Base-by-base conservation (phyloP, 2,113 vertebrate species). In the Zosterops pallidus region DNA sequence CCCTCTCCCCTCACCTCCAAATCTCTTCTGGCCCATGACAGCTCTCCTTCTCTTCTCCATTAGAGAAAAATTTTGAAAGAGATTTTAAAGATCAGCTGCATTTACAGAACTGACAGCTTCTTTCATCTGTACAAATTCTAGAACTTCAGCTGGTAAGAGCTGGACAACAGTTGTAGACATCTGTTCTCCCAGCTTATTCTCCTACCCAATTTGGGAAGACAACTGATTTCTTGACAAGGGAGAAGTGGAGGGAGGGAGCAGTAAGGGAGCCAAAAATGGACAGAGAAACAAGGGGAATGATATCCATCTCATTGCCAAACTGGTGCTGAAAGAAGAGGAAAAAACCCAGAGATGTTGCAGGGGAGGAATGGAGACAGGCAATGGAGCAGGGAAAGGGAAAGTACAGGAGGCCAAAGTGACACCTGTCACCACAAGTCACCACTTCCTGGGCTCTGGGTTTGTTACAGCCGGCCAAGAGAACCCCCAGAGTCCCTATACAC, bases 321-420 rank as follows among this genome's bases (percentile, higher is more conserved):
- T 95, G 80, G 65, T 92, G 83, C 93, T 96, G 85, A 94, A 97
- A 92, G 91, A 97, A 94, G 94, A 92, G 83, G 93, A 86, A 89
- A 96, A 94, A 92, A 94, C 87, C 92, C 71, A 75, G 71, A 70
- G 64, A 72, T 83, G 93, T 63, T 65, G 47, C 87, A 91, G 52
- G 68, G 75, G 12, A 89, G 90, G 68, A 81, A 96, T 91, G 91
- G 17, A 95, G 49, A 94, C 92, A 96, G 84, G 95, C 92, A 95
- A 93, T 91, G 93, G 56, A 95, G n/a, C 3, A 15, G 78, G 74
- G 26, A 78, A 28, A 83, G 26, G 82, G 82, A n/a, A 94, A 93
- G 50, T 80, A 96, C 39, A 86, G 71, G 79, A 96, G 92, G 80
- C 72, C 89, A 83, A 22, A 7, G 47, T 89, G 92, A 96, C 89